Evolutionary conservation across 2,888 invertebrate species (phyloP), one percentile per base, ranked within the genome.

Genomic region (Aelia acuminata): DNA sequence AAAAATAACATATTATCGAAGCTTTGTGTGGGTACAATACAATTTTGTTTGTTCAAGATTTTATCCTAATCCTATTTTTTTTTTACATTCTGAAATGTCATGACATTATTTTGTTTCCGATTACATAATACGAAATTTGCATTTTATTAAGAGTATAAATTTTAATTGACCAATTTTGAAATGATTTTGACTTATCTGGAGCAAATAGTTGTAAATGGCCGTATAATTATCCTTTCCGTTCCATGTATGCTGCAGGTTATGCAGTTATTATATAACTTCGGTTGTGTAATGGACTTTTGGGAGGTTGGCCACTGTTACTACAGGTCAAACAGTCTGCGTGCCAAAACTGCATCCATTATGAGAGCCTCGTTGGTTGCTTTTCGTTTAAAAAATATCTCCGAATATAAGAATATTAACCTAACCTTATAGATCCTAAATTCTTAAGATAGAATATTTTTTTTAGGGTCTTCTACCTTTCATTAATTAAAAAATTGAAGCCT

Each of bases 221-320:
- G 13, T 31, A 8, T 18, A 70, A 70, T 70, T 70, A 70, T 10
- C 31, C 63, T 35, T 70, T 70, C 63, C 63, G 31, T 31, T 70
- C 63, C 63, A 18, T 35, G 63, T 18, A 70, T 35, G 31, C 31
- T 18, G 31, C 63, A 35, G 63, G 63, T 70, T 70, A 70, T 70
- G 63, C 63, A 70, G 63, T 31, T 70, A 7, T 70, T 70, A 70
- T 35, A 70, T 70, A 70, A 70, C 18, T 57, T 57, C 7, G 2
- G 39, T 80, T 80, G n/a, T 80, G n/a, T n/a, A 80, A 80, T 3
- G n/a, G 43, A 80, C 43, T 80, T 80, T 80, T 80, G 80, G 80
- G 39, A 43, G 43, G 18, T 43, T 43, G n/a, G 22, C 13, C 63
- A 39, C 43, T 4, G n/a, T 43, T 35, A n/a, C n/a, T 47, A 80